These are phyloP conservation scores for Bilobella aurantiaca DNA, from an alignment of 1,140 invertebrate genomes.

Conservation along the genomic window DNA sequence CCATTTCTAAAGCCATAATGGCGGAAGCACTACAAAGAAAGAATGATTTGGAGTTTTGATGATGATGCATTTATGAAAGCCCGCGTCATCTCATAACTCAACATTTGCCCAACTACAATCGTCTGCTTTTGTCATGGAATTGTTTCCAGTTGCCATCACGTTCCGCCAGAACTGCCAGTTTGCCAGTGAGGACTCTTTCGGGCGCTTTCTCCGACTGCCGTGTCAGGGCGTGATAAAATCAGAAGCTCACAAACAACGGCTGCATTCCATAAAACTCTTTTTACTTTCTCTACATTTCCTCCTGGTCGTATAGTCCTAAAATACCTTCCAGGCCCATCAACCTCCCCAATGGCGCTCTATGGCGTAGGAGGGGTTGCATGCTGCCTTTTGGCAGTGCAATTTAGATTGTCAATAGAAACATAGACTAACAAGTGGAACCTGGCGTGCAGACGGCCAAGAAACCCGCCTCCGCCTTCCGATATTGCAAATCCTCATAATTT, in stretches of 20 bases:
- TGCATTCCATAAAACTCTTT: not conserved
- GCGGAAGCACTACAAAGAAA: not conserved
- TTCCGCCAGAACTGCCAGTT: not conserved
- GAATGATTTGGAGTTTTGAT: too few relatives aligned
- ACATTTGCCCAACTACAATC: not conserved
- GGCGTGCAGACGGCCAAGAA: not conserved
- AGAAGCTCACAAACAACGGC: not conserved
- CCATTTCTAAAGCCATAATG: not conserved
- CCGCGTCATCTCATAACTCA: not conserved
- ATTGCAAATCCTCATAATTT: not conserved
- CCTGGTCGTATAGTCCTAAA: too few relatives aligned
- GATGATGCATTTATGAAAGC: not conserved
- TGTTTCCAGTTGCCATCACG: not conserved
- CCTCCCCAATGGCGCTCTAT: too few relatives aligned
- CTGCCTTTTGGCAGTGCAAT: not conserved
- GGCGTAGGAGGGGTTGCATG: not conserved
- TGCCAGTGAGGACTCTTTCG: not conserved
- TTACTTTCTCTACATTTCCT: not conserved
- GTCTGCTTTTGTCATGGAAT: constrained; percentile 1
- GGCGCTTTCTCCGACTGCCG: not conserved
- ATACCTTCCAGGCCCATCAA: too few relatives aligned
- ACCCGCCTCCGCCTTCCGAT: not conserved
- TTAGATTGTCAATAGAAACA: not conserved
- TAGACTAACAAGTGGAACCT: not conserved
- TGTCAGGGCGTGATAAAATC: not conserved